A percentile compares a stretch with the other conserved stretches of the same genome.
Evolutionary conservation across 2,113 vertebrate genomes (phyloP).

Genomic region (Melanerpes aurifrons): DNA sequence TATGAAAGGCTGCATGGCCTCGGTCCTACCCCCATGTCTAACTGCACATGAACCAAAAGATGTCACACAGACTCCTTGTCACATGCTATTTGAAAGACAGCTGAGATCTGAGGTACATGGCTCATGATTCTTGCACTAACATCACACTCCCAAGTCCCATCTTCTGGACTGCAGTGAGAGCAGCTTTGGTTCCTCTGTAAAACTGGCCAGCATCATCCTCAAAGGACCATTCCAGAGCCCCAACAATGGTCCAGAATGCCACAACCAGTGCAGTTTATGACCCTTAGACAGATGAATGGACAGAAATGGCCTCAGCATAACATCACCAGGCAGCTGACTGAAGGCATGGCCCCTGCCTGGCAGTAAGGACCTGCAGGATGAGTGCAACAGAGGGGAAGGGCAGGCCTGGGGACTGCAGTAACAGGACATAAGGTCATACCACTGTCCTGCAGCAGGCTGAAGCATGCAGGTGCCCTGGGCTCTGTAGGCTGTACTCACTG

Average conservation of each 20-base stretch:
- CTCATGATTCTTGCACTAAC: neutral
- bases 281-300: neutral
- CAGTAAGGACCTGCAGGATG: neutral
- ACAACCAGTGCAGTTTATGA: neutral
- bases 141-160: neutral
- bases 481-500: neutral
- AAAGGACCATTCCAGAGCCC: neutral
- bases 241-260: neutral
- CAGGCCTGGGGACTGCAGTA: neutral
- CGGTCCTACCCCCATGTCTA: neutral
- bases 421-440: neutral
- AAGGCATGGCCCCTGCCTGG: neutral
- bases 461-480: fast-evolving
- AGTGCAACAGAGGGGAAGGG: fast-evolving
- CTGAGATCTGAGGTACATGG: neutral
- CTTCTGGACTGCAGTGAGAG: neutral
- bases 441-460: neutral
- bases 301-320: neutral
- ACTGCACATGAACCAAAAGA: neutral
- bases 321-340: neutral
- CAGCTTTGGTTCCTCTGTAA: neutral
- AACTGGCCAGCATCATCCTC: neutral
- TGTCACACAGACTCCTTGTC: neutral
- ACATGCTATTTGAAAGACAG: neutral
- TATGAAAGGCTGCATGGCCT: neutral